Conservation (phyloP, 30 jellyfish, hydroid and myxozoan species). For the Sanderia malayensis region DNA sequence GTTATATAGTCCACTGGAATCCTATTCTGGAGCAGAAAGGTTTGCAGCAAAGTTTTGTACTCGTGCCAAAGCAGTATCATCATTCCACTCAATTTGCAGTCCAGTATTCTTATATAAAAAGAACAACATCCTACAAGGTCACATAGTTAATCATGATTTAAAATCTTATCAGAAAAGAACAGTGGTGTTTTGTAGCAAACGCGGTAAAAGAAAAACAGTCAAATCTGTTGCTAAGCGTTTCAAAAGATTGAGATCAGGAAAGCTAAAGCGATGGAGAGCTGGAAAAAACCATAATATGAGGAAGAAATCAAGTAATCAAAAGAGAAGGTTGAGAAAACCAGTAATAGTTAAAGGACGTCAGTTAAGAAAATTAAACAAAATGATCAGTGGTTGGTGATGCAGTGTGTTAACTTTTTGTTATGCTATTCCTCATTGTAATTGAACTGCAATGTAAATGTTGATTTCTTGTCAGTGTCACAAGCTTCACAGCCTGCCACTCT, state of each 20-base stretch:
- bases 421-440: not conserved
- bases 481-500: not conserved
- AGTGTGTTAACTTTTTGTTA: not conserved
- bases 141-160: no score
- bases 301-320: slow-evolving; percentile 46
- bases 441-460: not conserved
- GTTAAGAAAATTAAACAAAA: slow-evolving; percentile 54
- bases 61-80: no score
- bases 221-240: slow-evolving; percentile 67
- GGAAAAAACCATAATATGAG: slow-evolving; percentile 73
- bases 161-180: slow-evolving; percentile 12
- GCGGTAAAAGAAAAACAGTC: slow-evolving; percentile 63
- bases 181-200: slow-evolving; percentile 34
- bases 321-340: slow-evolving; percentile 50
- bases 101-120: no score
- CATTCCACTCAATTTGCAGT: no score
- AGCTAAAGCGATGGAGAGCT: slow-evolving; percentile 61
- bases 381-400: slow-evolving; percentile 80
- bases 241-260: slow-evolving; percentile 54
- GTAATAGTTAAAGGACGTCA: slow-evolving; percentile 63
- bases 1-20: no score
- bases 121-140: no score
- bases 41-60: no score
- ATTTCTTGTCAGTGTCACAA: not conserved
- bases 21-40: no score